phyloP scores from a whole-genome alignment of 2,797 vertebrate species.

The Catharus ustulatus region DNA sequence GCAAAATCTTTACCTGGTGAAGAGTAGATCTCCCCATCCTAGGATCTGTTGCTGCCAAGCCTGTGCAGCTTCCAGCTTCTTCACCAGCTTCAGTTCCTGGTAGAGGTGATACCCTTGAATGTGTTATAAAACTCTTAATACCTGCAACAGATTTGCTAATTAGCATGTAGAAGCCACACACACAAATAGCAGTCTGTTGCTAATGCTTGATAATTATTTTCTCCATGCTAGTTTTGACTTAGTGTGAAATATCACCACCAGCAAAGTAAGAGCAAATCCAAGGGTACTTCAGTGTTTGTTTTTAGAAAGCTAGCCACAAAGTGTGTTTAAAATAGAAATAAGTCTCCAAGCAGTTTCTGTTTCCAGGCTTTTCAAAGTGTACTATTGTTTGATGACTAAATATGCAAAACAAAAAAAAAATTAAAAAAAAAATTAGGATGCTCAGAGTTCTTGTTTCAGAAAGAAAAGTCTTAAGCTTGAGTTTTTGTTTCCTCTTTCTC shows the following conservation, averaged over 20 bases:
- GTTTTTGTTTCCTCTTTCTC: conserved; percentile 56
- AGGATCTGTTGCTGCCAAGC: background rate
- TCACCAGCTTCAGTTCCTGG: background rate
- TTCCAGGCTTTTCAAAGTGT: background rate
- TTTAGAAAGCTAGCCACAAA: background rate
- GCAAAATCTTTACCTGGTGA: background rate
- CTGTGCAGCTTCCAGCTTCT: background rate
- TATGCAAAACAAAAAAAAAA: background rate
- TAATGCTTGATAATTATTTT: background rate
- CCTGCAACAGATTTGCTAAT: background rate
- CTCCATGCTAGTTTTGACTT: background rate
- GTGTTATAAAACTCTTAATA: background rate
- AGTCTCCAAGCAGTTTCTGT: background rate
- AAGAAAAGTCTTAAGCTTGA: conserved; percentile 34
- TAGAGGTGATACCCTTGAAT: background rate
- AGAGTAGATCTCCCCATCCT: background rate
- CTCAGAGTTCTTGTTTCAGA: background rate
- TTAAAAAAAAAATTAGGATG: too few species aligned
- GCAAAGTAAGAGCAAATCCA: background rate
- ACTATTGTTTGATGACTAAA: background rate
- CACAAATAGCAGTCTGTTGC: background rate
- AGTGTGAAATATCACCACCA: background rate
- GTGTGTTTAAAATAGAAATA: background rate
- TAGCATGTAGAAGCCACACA: background rate
- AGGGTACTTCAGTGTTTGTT: background rate